Conservation (phyloP, 1,140 invertebrate genomes). For the Atta colombica region DNA sequence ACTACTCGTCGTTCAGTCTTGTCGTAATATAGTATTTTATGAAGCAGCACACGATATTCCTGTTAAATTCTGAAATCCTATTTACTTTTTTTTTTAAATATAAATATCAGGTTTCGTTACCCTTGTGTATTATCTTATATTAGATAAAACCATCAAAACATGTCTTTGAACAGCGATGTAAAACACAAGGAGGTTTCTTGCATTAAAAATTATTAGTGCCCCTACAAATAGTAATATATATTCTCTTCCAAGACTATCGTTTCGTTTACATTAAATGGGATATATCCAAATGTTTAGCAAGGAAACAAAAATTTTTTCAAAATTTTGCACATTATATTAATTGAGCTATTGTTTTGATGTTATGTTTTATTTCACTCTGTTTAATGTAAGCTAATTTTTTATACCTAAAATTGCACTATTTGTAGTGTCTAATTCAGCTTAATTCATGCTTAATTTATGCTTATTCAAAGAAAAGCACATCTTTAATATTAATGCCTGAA, state of each 20-base stretch:
- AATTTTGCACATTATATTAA: slow-evolving; percentile 29
- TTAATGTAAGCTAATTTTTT: slow-evolving; percentile 15
- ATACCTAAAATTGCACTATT: slow-evolving; percentile 23
- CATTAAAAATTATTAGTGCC: slow-evolving; percentile 12
- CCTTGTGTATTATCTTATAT: not conserved
- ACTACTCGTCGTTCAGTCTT: slow-evolving; percentile 56
- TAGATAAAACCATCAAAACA: slow-evolving; percentile 13
- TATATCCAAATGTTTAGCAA: not conserved
- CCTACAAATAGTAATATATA: not conserved
- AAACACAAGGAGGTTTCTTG: not conserved
- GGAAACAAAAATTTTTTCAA: not conserved
- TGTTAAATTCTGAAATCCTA: slow-evolving; percentile 12
- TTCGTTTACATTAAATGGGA: slow-evolving; percentile 2
- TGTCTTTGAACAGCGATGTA: not conserved
- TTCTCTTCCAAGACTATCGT: not conserved
- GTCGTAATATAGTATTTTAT: slow-evolving; percentile 43
- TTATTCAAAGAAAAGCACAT: slow-evolving; percentile 8
- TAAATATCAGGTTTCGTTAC: not conserved
- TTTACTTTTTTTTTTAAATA: slow-evolving; percentile 16
- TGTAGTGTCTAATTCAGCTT: slow-evolving; percentile 1
- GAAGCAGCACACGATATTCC: slow-evolving; percentile 44
- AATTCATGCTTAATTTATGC: not conserved
- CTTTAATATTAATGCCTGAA: slow-evolving; percentile 24
- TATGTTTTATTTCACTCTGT: not conserved
- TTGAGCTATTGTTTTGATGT: slow-evolving; percentile 18